Evolutionary conservation across 2,113 vertebrate genomes (phyloP), one percentile per base, ranked within the genome.

Genomic region (Erinaceus europaeus): DNA sequence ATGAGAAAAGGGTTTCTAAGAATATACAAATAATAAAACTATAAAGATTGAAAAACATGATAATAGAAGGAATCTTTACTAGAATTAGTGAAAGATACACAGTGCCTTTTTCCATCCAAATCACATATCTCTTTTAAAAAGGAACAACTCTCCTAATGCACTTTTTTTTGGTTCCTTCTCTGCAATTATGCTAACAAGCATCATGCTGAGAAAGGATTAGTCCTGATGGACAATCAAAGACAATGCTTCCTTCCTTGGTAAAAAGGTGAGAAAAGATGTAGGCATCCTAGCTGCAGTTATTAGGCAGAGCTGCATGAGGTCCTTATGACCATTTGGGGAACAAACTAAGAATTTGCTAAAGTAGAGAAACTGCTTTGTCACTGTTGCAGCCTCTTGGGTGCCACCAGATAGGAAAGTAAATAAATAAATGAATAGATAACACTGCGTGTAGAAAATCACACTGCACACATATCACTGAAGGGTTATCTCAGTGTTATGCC

Each of bases 101-200:
- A 90, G 90, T 90, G 82, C 68, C 90, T 90, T 94, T 97, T 98
- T 97, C n/a, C 94, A 96, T 97, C 94, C 84, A 94, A 96, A 96
- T 94, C 90, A 90, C 78, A 83, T 92, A 91, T 62, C 88, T 93
- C 32, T 57, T 92, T 96, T 81, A 80, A 92, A 95, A 90, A 94
- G 46, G n/a, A 86, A 68, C 88, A 96, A 96, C n/a, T 94, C 59
- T 94, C 85, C 95, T 96, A 96, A 96, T 96, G 94, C 94, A 96
- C 94, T 93, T 96, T 91, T 55, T 55, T 96, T 96, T 94, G 94
- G 95, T 97, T 97, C 94, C 90, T 97, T 97, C 96, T 97, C 91
- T 97, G 96, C 96, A 98, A 98, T 98, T 97, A 98, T 97, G 97
- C 96, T 98, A 98, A 97, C 97, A 97, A 97, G 96, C 68, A 95